These are phyloP conservation scores for Xiphophorus couchianus DNA, from an alignment of 2,113 vertebrate species.

Conservation along the genomic window DNA sequence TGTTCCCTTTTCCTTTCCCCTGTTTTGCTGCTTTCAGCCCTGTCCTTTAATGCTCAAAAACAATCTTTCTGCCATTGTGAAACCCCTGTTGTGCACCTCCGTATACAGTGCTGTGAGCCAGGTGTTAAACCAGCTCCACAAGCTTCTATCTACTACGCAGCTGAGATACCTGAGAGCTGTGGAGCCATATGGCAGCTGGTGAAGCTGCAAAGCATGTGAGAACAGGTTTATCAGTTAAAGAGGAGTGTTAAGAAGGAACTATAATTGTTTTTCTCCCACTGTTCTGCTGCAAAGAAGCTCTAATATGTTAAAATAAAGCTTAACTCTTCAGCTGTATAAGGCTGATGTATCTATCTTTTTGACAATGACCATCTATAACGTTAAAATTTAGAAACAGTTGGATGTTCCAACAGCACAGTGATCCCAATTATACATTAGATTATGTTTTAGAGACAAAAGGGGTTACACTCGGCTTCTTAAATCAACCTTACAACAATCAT, in stretches of 20 bases:
- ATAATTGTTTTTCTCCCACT: not conserved
- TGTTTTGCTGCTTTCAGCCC: slow-evolving; percentile 6
- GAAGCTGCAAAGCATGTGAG: slow-evolving; percentile 24
- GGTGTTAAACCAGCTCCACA: slow-evolving; percentile 16
- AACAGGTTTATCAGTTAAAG: not conserved
- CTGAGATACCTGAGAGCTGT: slow-evolving; percentile 24
- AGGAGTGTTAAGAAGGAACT: slow-evolving; percentile 19
- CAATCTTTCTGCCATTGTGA: slow-evolving; percentile 19
- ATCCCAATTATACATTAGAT: too few relatives aligned
- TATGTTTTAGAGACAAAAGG: too few relatives aligned
- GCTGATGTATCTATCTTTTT: too few relatives aligned
- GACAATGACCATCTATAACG: too few relatives aligned
- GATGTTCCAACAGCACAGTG: too few relatives aligned
- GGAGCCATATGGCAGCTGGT: slow-evolving; percentile 20
- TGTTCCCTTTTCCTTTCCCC: not conserved
- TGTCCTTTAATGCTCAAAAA: slow-evolving; percentile 25
- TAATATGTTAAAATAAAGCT: not conserved
- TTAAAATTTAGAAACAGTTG: too few relatives aligned
- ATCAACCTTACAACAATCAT: not conserved
- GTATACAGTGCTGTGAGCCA: slow-evolving; percentile 15
- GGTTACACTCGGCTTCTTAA: too few relatives aligned
- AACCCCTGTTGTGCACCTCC: slow-evolving; percentile 27
- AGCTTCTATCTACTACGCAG: slow-evolving; percentile 8
- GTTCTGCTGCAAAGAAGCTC: not conserved
- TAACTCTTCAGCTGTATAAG: too few relatives aligned